A percentile compares a stretch with the other conserved stretches of the same genome.
Evolutionary conservation across 1,140 invertebrate genomes (phyloP).

Genomic region (Lysiphlebus fabarum): DNA sequence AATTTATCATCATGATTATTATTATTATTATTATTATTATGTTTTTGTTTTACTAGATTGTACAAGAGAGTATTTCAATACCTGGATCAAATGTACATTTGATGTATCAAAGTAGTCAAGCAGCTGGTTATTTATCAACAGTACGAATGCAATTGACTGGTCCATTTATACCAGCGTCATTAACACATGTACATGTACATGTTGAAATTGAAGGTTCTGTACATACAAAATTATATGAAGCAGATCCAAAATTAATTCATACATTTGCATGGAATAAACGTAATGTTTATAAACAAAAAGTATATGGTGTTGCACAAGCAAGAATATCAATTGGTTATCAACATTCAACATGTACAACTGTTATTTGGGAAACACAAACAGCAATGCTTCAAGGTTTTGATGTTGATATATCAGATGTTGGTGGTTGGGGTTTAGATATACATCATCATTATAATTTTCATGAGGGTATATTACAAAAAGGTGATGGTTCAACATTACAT

Average conservation of each 20-base stretch:
- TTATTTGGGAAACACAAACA: slow-evolving; percentile 93
- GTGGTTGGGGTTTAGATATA: slow-evolving; percentile 95
- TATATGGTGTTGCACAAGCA: slow-evolving; percentile 84
- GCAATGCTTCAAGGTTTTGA: slow-evolving; percentile 94
- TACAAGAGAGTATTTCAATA: slow-evolving; percentile 91
- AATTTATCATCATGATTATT: not conserved
- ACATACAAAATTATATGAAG: slow-evolving; percentile 89
- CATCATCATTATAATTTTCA: slow-evolving; percentile 98
- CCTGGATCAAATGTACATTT: slow-evolving; percentile 88
- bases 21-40: not conserved
- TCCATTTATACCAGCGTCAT: slow-evolving; percentile 70
- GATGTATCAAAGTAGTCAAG: slow-evolving; percentile 89
- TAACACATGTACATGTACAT: slow-evolving; percentile 84
- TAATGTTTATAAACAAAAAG: slow-evolving; percentile 96
- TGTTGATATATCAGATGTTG: slow-evolving; percentile 94
- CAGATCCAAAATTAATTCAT: slow-evolving; percentile 90
- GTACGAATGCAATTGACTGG: slow-evolving; percentile 88
- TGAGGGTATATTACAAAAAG: slow-evolving; percentile 94
- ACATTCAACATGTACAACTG: slow-evolving; percentile 78
- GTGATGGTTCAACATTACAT: slow-evolving; percentile 90
- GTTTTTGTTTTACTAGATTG: slow-evolving; percentile 64
- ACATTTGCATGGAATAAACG: slow-evolving; percentile 96
- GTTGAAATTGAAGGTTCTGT: slow-evolving; percentile 89
- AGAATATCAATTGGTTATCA: slow-evolving; percentile 91
- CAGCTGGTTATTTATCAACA: slow-evolving; percentile 87